phyloP scores from a whole-genome alignment of 2,797 vertebrate genomes.

The Acrocephalus scirpaceus region DNA sequence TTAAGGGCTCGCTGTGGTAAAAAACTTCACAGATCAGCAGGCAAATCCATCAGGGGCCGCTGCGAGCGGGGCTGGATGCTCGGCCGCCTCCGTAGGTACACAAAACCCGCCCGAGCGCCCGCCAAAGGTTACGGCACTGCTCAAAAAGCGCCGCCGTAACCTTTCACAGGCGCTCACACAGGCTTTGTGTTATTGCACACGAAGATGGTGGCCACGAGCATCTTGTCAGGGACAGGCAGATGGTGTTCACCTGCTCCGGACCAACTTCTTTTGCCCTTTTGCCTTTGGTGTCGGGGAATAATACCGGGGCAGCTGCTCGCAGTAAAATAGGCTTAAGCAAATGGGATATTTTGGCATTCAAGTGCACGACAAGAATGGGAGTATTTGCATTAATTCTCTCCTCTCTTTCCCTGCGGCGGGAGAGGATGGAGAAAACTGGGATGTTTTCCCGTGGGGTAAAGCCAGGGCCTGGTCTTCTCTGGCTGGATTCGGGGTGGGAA shows the following conservation, averaged over 20 bases:
- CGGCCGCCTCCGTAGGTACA: neutral
- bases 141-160: neutral
- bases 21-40: conserved; percentile 50
- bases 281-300: conserved; percentile 74
- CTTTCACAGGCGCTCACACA: neutral
- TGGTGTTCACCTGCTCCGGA: conserved; percentile 82
- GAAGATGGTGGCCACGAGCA: conserved; percentile 54
- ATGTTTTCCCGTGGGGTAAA: neutral
- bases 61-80: neutral
- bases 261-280: conserved; percentile 72
- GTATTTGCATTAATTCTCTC: conserved; percentile 65
- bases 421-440: neutral
- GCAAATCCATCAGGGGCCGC: conserved; percentile 37
- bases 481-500: neutral
- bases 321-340: conserved; percentile 76
- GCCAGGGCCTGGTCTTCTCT: neutral
- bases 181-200: conserved; percentile 24
- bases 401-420: neutral
- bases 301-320: conserved; percentile 80
- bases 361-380: conserved; percentile 67
- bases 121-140: neutral
- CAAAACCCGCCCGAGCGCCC: conserved; percentile 24
- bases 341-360: conserved; percentile 75
- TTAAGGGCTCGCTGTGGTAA: neutral
- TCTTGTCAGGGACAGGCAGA: conserved; percentile 76